Conservation (phyloP, 2,888 invertebrate species). For the Tetragonisca angustula region DNA sequence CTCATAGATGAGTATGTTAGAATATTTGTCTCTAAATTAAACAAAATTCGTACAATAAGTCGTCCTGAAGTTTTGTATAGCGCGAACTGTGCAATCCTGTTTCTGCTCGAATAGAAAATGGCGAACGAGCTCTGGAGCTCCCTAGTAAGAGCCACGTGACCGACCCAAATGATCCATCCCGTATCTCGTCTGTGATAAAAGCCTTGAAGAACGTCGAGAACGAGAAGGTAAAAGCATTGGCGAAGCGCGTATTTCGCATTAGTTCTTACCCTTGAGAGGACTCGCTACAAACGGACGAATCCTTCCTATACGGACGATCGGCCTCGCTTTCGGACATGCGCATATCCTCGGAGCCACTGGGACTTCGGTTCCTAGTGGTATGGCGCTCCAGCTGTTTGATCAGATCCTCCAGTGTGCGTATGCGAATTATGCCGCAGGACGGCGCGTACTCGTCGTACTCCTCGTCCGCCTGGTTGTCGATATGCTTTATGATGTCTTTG, state of each 20-base stretch:
- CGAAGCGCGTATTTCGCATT: conserved; percentile 66
- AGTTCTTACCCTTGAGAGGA: conserved; percentile 88
- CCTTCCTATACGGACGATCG: conserved; percentile 94
- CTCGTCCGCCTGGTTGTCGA: conserved; percentile 87
- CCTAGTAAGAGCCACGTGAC: no score
- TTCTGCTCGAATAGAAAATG: no score
- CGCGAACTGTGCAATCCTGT: no score
- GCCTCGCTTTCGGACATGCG: conserved; percentile 95
- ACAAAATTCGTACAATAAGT: no score
- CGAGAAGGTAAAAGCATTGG: conserved; percentile 30
- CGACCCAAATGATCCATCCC: no score
- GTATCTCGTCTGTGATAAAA: no score
- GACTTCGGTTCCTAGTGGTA: conserved; percentile 94
- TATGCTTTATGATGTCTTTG: conserved; percentile 89
- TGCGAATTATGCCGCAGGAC: conserved; percentile 92
- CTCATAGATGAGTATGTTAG: no score
- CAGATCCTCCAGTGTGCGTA: conserved; percentile 95
- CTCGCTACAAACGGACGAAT: conserved; percentile 90
- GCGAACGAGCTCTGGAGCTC: no score
- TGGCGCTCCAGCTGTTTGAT: conserved; percentile 95
- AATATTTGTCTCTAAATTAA: no score
- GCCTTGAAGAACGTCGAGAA: conserved; percentile 22
- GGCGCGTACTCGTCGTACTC: conserved; percentile 89
- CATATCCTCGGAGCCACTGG: conserved; percentile 95
- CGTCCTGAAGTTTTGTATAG: no score